These are phyloP conservation scores for Sebastes taczanowskii DNA, from an alignment of 2,797 vertebrate genomes.

Conservation along the genomic window DNA sequence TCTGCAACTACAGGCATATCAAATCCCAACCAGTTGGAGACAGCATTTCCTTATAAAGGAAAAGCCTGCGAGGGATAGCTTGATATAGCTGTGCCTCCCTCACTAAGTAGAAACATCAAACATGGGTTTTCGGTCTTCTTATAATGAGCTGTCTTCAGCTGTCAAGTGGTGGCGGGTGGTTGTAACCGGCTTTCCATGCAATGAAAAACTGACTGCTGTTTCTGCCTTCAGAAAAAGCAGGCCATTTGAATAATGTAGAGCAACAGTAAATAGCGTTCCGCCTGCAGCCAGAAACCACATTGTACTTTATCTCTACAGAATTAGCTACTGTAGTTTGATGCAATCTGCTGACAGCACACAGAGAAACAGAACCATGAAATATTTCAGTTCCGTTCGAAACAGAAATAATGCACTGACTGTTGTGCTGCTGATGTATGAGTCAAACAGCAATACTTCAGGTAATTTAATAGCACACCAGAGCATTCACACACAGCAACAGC, in stretches of 20 bases:
- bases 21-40: constrained; percentile 78
- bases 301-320: constrained; percentile 63
- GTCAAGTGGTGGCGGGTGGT: constrained; percentile 81
- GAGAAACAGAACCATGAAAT: constrained; percentile 41
- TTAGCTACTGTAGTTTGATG: constrained; percentile 68
- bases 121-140: constrained; percentile 81
- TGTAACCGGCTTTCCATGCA: constrained; percentile 79
- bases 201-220: constrained; percentile 76
- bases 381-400: constrained; percentile 39
- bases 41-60: constrained; percentile 81
- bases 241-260: constrained; percentile 78
- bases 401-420: constrained; percentile 38
- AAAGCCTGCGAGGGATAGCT: constrained; percentile 79
- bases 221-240: constrained; percentile 68
- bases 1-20: constrained; percentile 74
- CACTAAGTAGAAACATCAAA: constrained; percentile 84
- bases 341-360: constrained; percentile 41
- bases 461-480: constrained; percentile 49
- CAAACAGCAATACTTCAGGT: constrained; percentile 41
- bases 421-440: constrained; percentile 35
- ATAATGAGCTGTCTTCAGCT: constrained; percentile 84
- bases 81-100: constrained; percentile 81
- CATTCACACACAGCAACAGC: constrained; percentile 21
- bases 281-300: constrained; percentile 69
- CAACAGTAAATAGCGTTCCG: constrained; percentile 76